Base-by-base conservation (phyloP, 2,113 vertebrate species). In the Oncorhynchus tshawytscha region DNA sequence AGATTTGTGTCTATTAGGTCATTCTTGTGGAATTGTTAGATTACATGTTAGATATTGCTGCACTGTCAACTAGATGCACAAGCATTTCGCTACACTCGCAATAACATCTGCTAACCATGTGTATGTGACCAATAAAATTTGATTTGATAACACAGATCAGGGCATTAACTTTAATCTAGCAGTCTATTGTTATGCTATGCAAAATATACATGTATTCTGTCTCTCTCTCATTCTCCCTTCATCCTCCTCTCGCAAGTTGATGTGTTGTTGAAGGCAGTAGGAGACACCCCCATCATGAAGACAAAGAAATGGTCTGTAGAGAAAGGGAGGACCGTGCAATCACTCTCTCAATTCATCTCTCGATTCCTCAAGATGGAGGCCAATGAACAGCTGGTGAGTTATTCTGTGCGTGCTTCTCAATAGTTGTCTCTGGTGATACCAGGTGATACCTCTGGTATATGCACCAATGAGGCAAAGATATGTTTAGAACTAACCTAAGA, bases 221-320 rank as follows among this genome's bases (percentile, higher is more conserved):
- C 48, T 29, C 68, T 0, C 15, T 8, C 3, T 49, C 12, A 15
- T 7, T 13, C 48, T 4, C 64, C 15, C 62, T 20, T 9, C 25
- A n/a, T 65, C 2, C 68, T 54, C 0, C 51, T 54, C 16, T 18
- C 31, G 6, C 4, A 12, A 99, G 97, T 99, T 86, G 98, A 99
- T 64, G 86, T 99, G 65, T 87, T 99, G 65, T 88, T 99, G 67
- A 99, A 98, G 87, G 96, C 98, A 1, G 98, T 98, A 68, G 98
- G 96, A 25, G 97, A 99, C 80, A 95, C 98, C 3, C 97, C 98
- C 3, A 99, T 99, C 79, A 99, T 99, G 98, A 99, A 96, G 91
- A 97, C 95, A 60, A 99, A 97, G 92, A 99, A 99, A 76, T 99
- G 98, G 98, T 88, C 97, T 0, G 94, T 99, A 78, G 98, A 99